Evolutionary conservation across 2,888 invertebrate genomes (phyloP).

Genomic region (Macrophya alboannulata): DNA sequence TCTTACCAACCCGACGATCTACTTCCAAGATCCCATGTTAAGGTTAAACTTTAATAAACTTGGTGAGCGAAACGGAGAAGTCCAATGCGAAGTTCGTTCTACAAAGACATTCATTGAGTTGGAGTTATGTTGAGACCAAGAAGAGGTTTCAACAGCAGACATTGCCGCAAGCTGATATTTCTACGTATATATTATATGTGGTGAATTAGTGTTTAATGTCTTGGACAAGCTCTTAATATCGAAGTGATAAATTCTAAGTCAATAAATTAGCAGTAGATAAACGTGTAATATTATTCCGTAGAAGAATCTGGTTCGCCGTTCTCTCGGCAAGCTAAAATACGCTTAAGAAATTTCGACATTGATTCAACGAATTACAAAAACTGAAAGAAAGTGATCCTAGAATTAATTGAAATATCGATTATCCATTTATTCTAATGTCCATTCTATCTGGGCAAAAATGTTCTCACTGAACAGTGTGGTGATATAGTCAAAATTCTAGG

Average conservation of each 20-base stretch:
- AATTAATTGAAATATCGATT: conserved; percentile 3
- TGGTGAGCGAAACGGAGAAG: conserved; percentile 11
- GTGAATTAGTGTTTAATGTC: not conserved
- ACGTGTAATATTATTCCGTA: not conserved
- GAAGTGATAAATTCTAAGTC: not conserved
- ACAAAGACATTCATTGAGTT: not conserved
- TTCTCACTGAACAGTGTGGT: not conserved
- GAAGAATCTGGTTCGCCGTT: not conserved
- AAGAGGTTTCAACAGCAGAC: not conserved
- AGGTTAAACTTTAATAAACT: conserved; percentile 16
- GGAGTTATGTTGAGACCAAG: not conserved
- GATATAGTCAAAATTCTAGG: not conserved
- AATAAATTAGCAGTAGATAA: not conserved
- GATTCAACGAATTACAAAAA: not conserved
- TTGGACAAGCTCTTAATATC: not conserved
- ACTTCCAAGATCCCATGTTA: not conserved
- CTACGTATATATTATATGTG: not conserved
- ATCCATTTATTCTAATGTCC: not conserved
- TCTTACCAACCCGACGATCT: not conserved
- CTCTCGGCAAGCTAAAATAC: not conserved
- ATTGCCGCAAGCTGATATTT: conserved; percentile 32
- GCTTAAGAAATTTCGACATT: not conserved
- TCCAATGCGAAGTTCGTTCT: conserved; percentile 16
- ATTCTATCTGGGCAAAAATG: not conserved
- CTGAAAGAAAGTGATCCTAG: not conserved